phyloP scores from a whole-genome alignment of 2,888 invertebrate species.

The Heterodera filipjevi region DNA sequence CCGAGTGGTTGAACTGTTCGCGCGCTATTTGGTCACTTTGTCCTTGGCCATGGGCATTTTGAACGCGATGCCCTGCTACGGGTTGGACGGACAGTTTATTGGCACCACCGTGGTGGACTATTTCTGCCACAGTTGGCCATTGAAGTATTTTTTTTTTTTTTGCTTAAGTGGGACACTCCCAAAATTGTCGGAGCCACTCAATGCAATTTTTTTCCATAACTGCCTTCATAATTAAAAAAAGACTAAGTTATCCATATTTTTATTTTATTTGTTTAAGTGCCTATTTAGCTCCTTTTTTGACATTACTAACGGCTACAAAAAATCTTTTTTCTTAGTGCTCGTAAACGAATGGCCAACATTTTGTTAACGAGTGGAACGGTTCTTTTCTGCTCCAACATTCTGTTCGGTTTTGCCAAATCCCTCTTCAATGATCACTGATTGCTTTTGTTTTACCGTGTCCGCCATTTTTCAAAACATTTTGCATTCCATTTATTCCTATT shows the following conservation, averaged over 20 bases:
- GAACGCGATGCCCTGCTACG: slow-evolving; percentile 89
- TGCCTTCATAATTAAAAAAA: too few relatives aligned
- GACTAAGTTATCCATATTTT: too few relatives aligned
- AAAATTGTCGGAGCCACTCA: too few relatives aligned
- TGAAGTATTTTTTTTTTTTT: slow-evolving; percentile 25
- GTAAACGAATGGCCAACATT: slow-evolving; percentile 33
- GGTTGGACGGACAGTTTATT: slow-evolving; percentile 90
- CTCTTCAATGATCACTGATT: neutral
- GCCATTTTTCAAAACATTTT: too few relatives aligned
- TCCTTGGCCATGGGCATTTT: slow-evolving; percentile 87
- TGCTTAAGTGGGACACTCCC: too few relatives aligned
- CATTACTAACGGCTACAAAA: too few relatives aligned
- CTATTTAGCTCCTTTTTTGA: too few relatives aligned
- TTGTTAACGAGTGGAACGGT: slow-evolving; percentile 40
- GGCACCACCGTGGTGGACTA: slow-evolving; percentile 69
- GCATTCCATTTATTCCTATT: too few relatives aligned
- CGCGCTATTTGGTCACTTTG: slow-evolving; percentile 72
- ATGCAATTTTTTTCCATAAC: too few relatives aligned
- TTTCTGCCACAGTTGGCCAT: slow-evolving; percentile 35
- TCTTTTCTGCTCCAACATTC: slow-evolving; percentile 39
- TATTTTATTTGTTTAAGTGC: too few relatives aligned
- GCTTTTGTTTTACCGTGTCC: neutral
- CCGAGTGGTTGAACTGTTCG: slow-evolving; percentile 45
- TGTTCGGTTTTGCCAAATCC: neutral
- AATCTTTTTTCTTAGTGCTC: too few relatives aligned